Base-by-base conservation (phyloP, 92 coral and sea anemone species). In the Pocillopora grandis region DNA sequence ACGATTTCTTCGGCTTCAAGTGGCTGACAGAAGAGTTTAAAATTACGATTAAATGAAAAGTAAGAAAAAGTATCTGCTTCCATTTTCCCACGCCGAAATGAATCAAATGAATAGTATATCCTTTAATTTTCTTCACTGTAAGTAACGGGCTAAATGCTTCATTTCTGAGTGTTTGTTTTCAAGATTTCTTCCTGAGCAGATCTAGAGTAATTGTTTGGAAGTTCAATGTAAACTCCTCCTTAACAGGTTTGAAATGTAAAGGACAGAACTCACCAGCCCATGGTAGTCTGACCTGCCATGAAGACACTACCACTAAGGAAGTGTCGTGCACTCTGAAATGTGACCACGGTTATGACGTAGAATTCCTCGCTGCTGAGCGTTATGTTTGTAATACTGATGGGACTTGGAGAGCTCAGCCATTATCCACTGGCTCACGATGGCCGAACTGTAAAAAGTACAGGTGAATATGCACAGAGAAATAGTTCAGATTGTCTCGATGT, bases 341-440 rank as follows among this genome's bases (percentile, higher is more conserved):
- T 52, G 80, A 91, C 52, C 65, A 66, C 19, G 97, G 93, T 0
- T 95, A 75, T 82, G 93, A 84, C 87, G 90, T 93, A 35, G 73
- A 49, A 48, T 95, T 58, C 76, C 90, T 93, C 42, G 86, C 90
- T 20, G 97, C 97, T 17, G 62, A 61, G 62, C 76, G 79, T 60
- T 95, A 93, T 79, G 75, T 79, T 33, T 95, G 98, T 74, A 76
- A 84, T 71, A 84, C 77, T 15, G 72, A 91, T 18, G 98, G 98
- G 49, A 85, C 37, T 14, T 95, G 98, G 98, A 36, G 75, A 33
- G 74, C 90, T 23, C 80, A 66, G 35, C 95, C 97, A n/a, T 13
- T 14, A 7, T 58, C 37, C 5, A 75, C 87, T 71, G 89, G 58
- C 19, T 42, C 83, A 49, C 82, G 72, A n/a, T 93, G 97, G 97